These are phyloP conservation scores for Aulostomus chinensis DNA, from an alignment of 2,797 vertebrate species.

Conservation along the genomic window DNA sequence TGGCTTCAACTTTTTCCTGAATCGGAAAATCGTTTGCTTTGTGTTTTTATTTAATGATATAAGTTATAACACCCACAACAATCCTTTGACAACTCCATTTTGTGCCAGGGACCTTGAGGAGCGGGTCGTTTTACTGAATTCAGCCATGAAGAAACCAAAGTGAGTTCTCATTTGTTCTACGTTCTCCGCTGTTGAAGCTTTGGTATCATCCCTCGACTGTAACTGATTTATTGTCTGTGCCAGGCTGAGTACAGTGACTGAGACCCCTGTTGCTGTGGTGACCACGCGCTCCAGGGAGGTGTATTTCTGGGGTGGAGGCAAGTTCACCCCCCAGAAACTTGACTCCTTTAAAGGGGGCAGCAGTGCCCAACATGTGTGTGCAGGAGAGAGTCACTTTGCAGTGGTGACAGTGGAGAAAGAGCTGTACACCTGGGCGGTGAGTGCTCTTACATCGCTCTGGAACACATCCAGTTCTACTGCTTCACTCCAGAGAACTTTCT, in stretches of 20 bases:
- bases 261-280: conserved; percentile 94
- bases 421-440: conserved; percentile 98
- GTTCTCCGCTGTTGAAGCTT: not conserved
- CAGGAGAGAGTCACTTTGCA: conserved; percentile 97
- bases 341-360: conserved; percentile 97
- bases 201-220: not conserved
- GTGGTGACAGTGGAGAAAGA: conserved; percentile 99
- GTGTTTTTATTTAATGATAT: too few relatives aligned
- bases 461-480: not conserved
- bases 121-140: conserved; percentile 90
- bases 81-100: not conserved
- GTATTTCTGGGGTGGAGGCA: conserved; percentile 99
- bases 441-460: conserved; percentile 51
- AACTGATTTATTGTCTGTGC: not conserved
- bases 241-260: conserved; percentile 89
- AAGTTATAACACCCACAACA: not conserved
- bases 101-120: conserved; percentile 90
- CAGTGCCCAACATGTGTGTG: conserved; percentile 94
- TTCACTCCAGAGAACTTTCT: conserved; percentile 5
- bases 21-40: too few relatives aligned
- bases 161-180: conserved; percentile 55
- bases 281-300: conserved; percentile 96
- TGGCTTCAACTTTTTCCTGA: too few relatives aligned
- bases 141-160: conserved; percentile 94
- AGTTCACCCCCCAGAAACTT: conserved; percentile 96